Base-by-base conservation (phyloP, 2,888 invertebrate species). In the Caenorhabditis angaria region DNA sequence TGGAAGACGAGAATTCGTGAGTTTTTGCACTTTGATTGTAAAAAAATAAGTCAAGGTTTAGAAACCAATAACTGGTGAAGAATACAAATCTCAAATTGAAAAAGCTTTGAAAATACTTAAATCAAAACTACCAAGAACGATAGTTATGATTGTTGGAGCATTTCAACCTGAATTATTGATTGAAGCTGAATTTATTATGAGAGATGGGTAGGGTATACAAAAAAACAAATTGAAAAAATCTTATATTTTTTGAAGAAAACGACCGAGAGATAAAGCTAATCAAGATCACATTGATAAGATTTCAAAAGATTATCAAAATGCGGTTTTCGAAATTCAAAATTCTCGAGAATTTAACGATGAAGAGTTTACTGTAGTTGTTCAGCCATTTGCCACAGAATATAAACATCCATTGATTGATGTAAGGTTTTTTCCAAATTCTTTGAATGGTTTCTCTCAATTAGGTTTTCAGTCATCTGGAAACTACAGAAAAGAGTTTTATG, bases 141-240 rank as follows among this genome's bases (percentile, higher is more conserved):
- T 78, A 22, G 74, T 78, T 32, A 56, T 68, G 18, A 60, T 78
- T 2, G 50, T 76, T 14, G 68, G 64, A 28, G 74, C 74, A 64
- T 78, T 73, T 56, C 70, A 74, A 14, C 60, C 76, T 2, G 75
- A 78, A 61, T 53, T 78, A n/a, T 59, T 73, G 20, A 73, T 73
- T 29, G 78, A 78, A 24, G 71, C 76, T 0, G 55, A 53, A 5
- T 55, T 54, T 5, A 61, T 78, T 47, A 57, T 78, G 29, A 27
- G 29, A n/a, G 68, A 65, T 14, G 78, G 76, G 77, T 75, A n/a
- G 35, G 60, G 32, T 18, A n/a, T 0, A 8, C 6, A 12, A 12
- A 32, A 32, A 5, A 18, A 41, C 3, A 41, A 41, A 41, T 12
- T 5, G 32, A 32, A 32, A 10, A 5, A 32, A 32, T 32, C 5